A percentile compares a stretch with the other conserved stretches of the same genome.
These are phyloP conservation scores for Cepaea nemoralis DNA, from an alignment of 1,140 invertebrate species.

Conservation along the genomic window DNA sequence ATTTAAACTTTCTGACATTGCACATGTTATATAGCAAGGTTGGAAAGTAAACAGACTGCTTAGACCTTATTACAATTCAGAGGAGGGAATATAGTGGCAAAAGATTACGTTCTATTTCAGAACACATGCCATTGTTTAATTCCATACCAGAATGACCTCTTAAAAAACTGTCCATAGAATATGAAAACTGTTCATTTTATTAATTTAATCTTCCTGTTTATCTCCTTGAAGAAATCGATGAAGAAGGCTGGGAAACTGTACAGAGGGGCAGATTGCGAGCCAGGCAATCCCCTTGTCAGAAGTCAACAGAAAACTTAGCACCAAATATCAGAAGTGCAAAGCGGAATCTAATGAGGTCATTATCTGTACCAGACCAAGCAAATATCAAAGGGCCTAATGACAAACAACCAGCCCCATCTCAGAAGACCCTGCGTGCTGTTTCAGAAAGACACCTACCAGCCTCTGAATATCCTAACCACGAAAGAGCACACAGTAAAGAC, in stretches of 20 bases:
- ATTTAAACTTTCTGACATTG: no score
- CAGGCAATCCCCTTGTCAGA: slow-evolving; percentile 67
- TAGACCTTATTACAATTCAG: no score
- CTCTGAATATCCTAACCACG: background rate
- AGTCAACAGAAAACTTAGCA: slow-evolving; percentile 60
- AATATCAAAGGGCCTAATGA: slow-evolving; percentile 13
- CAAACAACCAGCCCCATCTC: background rate
- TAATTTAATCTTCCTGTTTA: background rate
- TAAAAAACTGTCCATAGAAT: background rate
- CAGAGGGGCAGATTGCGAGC: slow-evolving; percentile 71
- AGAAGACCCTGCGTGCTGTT: slow-evolving; percentile 30
- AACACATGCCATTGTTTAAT: no score
- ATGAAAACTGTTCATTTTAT: background rate
- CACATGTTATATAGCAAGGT: no score
- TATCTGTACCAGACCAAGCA: slow-evolving; percentile 45
- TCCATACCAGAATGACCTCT: no score
- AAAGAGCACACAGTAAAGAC: slow-evolving; percentile 56
- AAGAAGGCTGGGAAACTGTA: slow-evolving; percentile 80
- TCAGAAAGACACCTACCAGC: slow-evolving; percentile 36
- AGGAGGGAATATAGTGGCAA: no score
- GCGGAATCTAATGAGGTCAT: slow-evolving; percentile 42
- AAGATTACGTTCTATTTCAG: no score
- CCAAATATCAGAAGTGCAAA: slow-evolving; percentile 31
- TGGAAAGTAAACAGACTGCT: no score
- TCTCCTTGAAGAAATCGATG: slow-evolving; percentile 65